Evolutionary conservation across 2,113 vertebrate species (phyloP).

Genomic region (Apistogramma diplotaenia): DNA sequence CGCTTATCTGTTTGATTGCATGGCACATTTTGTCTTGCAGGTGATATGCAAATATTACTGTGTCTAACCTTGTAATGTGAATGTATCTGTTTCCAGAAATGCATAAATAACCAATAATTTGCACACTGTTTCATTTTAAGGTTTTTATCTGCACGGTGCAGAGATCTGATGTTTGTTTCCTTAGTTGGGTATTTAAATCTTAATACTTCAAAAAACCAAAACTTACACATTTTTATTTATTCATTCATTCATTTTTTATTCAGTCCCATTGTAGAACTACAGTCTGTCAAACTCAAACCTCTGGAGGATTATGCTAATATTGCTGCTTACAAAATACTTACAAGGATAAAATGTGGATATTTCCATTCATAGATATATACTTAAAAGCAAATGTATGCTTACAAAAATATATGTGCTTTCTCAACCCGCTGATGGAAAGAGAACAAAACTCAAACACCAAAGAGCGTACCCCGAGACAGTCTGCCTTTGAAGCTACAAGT

Average conservation of each 20-base stretch:
- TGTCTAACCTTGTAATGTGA: background rate
- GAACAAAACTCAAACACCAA: background rate
- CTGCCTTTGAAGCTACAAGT: background rate
- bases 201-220: background rate
- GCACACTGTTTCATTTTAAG: background rate
- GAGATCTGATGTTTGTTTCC: background rate
- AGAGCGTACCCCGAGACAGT: background rate
- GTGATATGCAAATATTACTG: background rate
- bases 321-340: background rate
- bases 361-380: background rate
- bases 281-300: background rate
- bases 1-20: too few species aligned
- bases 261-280: background rate
- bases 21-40: background rate
- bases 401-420: background rate
- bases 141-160: background rate
- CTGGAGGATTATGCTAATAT: background rate
- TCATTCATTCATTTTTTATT: background rate
- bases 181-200: background rate
- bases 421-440: background rate
- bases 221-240: too few species aligned
- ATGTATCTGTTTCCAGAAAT: background rate
- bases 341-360: background rate
- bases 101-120: background rate
- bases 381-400: background rate